These are phyloP conservation scores for Sphenodon punctatus DNA, from an alignment of 2,797 vertebrate genomes.

Conservation along the genomic window DNA sequence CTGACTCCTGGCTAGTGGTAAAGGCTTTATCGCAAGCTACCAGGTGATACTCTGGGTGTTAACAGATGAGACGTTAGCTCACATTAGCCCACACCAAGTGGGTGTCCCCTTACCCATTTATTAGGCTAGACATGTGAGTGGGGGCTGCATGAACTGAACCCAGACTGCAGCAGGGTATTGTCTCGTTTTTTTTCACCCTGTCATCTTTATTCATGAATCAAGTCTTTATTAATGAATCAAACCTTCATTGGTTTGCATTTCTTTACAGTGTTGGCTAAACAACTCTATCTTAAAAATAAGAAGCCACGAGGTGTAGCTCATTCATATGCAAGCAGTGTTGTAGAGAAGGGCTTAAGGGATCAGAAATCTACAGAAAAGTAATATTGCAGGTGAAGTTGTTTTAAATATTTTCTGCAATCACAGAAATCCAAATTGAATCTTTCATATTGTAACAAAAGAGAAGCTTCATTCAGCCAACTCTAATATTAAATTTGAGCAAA, in stretches of 20 bases:
- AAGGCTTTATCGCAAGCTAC: background rate
- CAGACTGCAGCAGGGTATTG: too few relatives aligned
- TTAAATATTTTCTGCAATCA: background rate
- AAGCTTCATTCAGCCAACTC: background rate
- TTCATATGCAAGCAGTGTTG: background rate
- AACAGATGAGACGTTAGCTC: too few relatives aligned
- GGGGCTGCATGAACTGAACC: too few relatives aligned
- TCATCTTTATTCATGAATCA: background rate
- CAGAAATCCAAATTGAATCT: background rate
- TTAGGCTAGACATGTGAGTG: too few relatives aligned
- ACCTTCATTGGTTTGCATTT: background rate
- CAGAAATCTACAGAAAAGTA: background rate
- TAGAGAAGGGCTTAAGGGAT: background rate
- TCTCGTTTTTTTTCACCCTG: too few relatives aligned
- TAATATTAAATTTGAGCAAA: background rate
- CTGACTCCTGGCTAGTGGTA: background rate
- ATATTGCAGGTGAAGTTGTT: background rate
- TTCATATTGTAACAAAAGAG: background rate
- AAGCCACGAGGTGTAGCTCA: background rate
- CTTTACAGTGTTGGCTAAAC: slow-evolving; percentile 1
- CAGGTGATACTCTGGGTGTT: background rate
- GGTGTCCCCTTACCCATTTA: too few relatives aligned
- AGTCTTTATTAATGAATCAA: background rate
- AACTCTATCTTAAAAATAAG: background rate
- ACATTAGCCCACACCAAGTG: too few relatives aligned